phyloP scores from a whole-genome alignment of 2,113 vertebrate genomes.

The Strigops habroptila region DNA sequence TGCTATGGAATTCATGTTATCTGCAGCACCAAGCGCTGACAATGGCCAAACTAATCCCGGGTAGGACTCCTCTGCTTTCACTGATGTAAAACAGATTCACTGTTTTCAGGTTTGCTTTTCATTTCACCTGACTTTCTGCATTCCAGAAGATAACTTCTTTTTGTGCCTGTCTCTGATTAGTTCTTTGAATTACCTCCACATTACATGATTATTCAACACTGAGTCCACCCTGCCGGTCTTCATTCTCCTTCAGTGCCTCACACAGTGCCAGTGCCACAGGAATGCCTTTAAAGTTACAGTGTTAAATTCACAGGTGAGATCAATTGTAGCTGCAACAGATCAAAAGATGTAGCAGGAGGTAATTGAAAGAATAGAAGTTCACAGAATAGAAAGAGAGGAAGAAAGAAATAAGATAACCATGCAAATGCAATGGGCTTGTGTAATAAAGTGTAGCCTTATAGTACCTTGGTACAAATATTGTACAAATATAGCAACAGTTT shows the following conservation, averaged over 20 bases:
- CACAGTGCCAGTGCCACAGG: not conserved
- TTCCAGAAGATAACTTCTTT: not conserved
- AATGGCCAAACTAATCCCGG: not conserved
- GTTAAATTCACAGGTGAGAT: not conserved
- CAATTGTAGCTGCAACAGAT: not conserved
- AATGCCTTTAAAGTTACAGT: not conserved
- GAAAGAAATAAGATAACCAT: not conserved
- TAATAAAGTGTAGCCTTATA: fast-evolving
- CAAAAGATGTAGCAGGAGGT: not conserved
- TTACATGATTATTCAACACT: not conserved
- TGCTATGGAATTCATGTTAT: not conserved
- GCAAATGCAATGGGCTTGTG: not conserved
- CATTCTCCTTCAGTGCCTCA: not conserved
- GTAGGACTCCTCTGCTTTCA: not conserved
- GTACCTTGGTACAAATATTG: not conserved
- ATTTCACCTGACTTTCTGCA: not conserved
- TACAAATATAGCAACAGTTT: not conserved
- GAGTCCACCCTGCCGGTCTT: not conserved
- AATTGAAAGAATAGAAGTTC: not conserved
- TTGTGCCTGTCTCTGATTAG: not conserved
- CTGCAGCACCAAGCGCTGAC: not conserved
- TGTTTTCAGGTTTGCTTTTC: not conserved
- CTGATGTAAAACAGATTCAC: not conserved
- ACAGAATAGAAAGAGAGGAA: not conserved
- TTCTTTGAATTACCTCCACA: not conserved